These are phyloP conservation scores for Kobus ellipsiprymnus DNA, from an alignment of 2,113 vertebrate genomes.

Conservation along the genomic window DNA sequence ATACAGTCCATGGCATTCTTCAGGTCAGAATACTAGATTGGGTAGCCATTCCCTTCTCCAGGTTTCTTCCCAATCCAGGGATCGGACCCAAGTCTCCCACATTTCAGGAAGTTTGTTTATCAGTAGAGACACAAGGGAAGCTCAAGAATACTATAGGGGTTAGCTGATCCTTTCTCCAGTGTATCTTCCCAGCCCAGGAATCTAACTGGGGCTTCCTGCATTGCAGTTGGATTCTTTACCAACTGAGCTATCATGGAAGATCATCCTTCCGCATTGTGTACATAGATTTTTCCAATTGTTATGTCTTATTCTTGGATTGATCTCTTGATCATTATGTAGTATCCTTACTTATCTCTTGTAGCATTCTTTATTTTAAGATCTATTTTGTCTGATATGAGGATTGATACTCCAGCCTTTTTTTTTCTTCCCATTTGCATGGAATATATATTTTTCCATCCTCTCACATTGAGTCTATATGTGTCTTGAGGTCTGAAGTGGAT, in stretches of 20 bases:
- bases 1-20: background rate
- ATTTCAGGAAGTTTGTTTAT: background rate
- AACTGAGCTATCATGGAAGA: background rate
- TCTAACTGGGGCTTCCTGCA: background rate
- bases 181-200: background rate
- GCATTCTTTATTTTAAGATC: background rate
- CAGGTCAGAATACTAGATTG: background rate
- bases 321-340: background rate
- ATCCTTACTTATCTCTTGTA: background rate
- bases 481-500: background rate
- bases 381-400: too few relatives aligned
- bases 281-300: background rate
- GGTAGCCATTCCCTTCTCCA: background rate
- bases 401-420: background rate
- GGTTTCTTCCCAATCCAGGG: background rate
- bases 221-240: background rate
- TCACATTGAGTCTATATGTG: background rate
- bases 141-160: background rate
- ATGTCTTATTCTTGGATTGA: background rate
- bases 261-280: background rate
- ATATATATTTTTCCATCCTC: background rate
- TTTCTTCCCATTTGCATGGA: background rate
- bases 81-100: background rate
- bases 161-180: background rate
- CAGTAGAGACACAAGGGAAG: background rate